Evolutionary conservation across 2,113 vertebrate genomes (phyloP).

Genomic region (rabbit (Oryctolagus cuniculus)): mOryCun1.1 NC_091443.1:22336501-22337000

Average conservation of each 20-base stretch:
- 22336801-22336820: slow-evolving; percentile 75
- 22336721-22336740: slow-evolving; percentile 82
- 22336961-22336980: not conserved
- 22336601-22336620: slow-evolving; percentile 99
- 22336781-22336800: slow-evolving; percentile 77
- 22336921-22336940: slow-evolving; percentile 65
- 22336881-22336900: slow-evolving; percentile 72
- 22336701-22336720: slow-evolving; percentile 86
- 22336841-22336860: slow-evolving; percentile 60
- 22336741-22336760: slow-evolving; percentile 86
- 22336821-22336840: slow-evolving; percentile 78
- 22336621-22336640: slow-evolving; percentile 98
- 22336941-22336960: slow-evolving; percentile 56
- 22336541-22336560: slow-evolving; percentile 96
- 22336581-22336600: slow-evolving; percentile 99
- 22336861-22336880: slow-evolving; percentile 73
- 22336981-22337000: not conserved
- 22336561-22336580: slow-evolving; percentile 97
- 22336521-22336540: slow-evolving; percentile 95
- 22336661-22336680: slow-evolving; percentile 95
- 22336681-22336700: slow-evolving; percentile 85
- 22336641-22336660: slow-evolving; percentile 94
- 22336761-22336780: slow-evolving; percentile 75
- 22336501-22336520: slow-evolving; percentile 98
- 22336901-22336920: slow-evolving; percentile 78